Percentiles rank a stretch among this genome's conserved stretches.
Conservation (phyloP, 2,888 invertebrate genomes). For the Eilema caniola region DNA sequence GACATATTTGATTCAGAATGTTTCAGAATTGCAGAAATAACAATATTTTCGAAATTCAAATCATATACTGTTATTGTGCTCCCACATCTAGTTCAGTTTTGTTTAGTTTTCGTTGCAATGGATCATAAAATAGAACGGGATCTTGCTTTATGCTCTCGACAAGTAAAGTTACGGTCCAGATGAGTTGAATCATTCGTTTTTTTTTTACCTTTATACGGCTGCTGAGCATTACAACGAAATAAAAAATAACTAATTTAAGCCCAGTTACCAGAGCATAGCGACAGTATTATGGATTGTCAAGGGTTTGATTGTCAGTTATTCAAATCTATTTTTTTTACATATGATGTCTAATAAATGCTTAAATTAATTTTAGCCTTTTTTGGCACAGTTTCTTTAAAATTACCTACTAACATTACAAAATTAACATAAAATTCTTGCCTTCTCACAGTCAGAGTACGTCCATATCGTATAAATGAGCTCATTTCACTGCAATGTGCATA, state of each 20-base stretch:
- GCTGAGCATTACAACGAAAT: neutral
- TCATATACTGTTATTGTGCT: slow-evolving; percentile 24
- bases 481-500: slow-evolving; percentile 47
- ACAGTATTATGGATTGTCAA: neutral
- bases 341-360: too few relatives aligned
- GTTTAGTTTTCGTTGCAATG: slow-evolving; percentile 37
- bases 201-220: neutral
- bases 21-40: slow-evolving; percentile 23
- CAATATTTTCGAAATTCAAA: slow-evolving; percentile 24
- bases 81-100: slow-evolving; percentile 37
- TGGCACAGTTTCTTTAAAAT: too few relatives aligned
- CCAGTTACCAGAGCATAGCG: neutral
- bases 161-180: slow-evolving; percentile 44
- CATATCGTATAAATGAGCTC: slow-evolving; percentile 34
- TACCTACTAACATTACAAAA: neutral
- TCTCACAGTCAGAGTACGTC: slow-evolving; percentile 33
- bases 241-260: neutral
- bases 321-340: neutral
- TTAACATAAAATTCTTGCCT: slow-evolving; percentile 48
- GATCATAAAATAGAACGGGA: slow-evolving; percentile 32
- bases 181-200: slow-evolving; percentile 21
- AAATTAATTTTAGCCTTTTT: too few relatives aligned
- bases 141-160: slow-evolving; percentile 38
- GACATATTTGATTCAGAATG: slow-evolving; percentile 29
- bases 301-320: neutral